Conservation (phyloP, 2,888 invertebrate genomes). For the Chironomus tentans region DNA sequence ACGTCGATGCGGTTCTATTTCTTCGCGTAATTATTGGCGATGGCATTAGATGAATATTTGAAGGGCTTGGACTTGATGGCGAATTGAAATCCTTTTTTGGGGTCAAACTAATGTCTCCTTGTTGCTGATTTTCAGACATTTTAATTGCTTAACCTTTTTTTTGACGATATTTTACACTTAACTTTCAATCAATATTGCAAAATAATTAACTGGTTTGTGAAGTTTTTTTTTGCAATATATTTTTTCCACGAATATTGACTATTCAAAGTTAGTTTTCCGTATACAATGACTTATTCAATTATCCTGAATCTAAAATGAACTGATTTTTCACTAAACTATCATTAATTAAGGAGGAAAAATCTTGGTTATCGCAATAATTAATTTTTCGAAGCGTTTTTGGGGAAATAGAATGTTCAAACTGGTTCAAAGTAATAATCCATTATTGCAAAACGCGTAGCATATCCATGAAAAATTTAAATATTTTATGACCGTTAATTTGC, state of each 20-base stretch:
- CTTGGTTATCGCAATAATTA: too few relatives aligned
- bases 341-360: too few relatives aligned
- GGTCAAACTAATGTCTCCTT: neutral
- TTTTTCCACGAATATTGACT: too few relatives aligned
- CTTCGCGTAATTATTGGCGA: constrained; percentile 72
- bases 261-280: too few relatives aligned
- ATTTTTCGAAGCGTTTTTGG: too few relatives aligned
- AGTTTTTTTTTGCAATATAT: neutral
- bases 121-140: constrained; percentile 27
- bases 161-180: neutral
- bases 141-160: constrained; percentile 27
- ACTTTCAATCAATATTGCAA: neutral
- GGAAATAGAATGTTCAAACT: too few relatives aligned
- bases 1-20: constrained; percentile 74
- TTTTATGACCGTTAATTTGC: too few relatives aligned
- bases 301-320: neutral
- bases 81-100: neutral
- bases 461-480: too few relatives aligned
- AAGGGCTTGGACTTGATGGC: neutral
- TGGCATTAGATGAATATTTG: constrained; percentile 44
- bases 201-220: neutral
- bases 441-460: too few relatives aligned
- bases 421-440: too few relatives aligned
- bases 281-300: too few relatives aligned
- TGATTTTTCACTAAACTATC: neutral